Evolutionary conservation across 1,140 invertebrate species (phyloP).

Genomic region (Scaptomyza montana): DNA sequence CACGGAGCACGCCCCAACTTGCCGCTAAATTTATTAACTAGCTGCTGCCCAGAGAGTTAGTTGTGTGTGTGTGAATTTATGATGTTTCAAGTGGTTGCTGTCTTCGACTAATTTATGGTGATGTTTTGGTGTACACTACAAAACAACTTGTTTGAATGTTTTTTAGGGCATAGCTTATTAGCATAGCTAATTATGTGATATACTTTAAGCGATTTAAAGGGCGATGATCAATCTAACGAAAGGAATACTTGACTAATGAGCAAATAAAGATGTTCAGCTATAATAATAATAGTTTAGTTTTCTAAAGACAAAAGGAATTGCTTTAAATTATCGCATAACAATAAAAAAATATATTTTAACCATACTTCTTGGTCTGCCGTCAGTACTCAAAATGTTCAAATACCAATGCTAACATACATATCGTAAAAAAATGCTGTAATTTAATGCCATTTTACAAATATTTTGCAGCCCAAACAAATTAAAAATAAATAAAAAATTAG

Average conservation of each 20-base stretch:
- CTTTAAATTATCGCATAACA: too few species aligned
- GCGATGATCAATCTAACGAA: conserved; percentile 24
- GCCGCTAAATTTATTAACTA: conserved; percentile 67
- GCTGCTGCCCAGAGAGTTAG: conserved; percentile 25
- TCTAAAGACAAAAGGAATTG: too few species aligned
- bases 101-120: conserved; percentile 66
- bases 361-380: too few species aligned
- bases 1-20: conserved; percentile 38
- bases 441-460: conserved; percentile 26
- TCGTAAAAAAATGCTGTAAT: conserved; percentile 1
- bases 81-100: conserved; percentile 42
- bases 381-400: too few species aligned
- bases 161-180: conserved; percentile 46
- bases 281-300: too few species aligned
- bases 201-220: conserved; percentile 39
- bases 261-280: not conserved
- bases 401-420: not conserved
- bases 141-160: not conserved
- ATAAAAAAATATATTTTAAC: too few species aligned
- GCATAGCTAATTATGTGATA: conserved; percentile 76
- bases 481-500: conserved; percentile 16
- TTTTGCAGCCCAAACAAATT: conserved; percentile 31
- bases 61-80: conserved; percentile 60
- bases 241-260: conserved; percentile 4
- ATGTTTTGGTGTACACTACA: conserved; percentile 27